Conservation (phyloP, 2,797 vertebrate genomes). For the Ctenopoma kingsleyae region DNA sequence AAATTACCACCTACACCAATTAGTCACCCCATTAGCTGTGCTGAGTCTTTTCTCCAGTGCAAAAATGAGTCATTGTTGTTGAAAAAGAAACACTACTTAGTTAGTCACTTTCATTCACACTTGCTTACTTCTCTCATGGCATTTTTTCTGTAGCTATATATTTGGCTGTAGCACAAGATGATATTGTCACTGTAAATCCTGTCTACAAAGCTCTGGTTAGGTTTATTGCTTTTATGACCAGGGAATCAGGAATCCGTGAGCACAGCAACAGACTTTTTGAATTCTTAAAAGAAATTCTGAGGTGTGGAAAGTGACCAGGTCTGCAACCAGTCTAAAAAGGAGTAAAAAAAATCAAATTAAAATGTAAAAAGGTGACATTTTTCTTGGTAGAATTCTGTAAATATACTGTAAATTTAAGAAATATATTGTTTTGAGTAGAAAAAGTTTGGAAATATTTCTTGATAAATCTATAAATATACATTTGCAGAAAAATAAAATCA, state of each 20-base stretch:
- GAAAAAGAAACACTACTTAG: not conserved
- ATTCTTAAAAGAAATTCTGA: not conserved
- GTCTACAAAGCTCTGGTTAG: not conserved
- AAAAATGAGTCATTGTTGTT: constrained; percentile 1
- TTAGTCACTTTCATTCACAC: too few species aligned
- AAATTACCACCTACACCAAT: constrained; percentile 55
- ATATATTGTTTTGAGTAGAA: not conserved
- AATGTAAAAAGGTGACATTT: not conserved
- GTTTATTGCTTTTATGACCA: not conserved
- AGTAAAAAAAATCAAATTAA: fast-evolving
- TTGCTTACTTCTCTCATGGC: too few species aligned
- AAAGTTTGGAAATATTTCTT: not conserved
- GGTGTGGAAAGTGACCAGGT: not conserved
- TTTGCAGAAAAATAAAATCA: constrained; percentile 14
- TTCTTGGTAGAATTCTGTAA: not conserved
- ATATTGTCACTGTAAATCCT: not conserved
- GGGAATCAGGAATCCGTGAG: too few species aligned
- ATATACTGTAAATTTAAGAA: not conserved
- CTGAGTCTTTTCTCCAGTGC: constrained; percentile 3
- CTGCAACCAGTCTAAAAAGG: not conserved
- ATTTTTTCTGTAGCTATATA: too few species aligned
- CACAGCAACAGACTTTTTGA: not conserved
- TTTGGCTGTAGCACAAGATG: not conserved
- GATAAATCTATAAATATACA: not conserved
- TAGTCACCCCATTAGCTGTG: constrained; percentile 30